Conservation (phyloP, 2,113 vertebrate genomes). For the Bubalus kerabau region DNA sequence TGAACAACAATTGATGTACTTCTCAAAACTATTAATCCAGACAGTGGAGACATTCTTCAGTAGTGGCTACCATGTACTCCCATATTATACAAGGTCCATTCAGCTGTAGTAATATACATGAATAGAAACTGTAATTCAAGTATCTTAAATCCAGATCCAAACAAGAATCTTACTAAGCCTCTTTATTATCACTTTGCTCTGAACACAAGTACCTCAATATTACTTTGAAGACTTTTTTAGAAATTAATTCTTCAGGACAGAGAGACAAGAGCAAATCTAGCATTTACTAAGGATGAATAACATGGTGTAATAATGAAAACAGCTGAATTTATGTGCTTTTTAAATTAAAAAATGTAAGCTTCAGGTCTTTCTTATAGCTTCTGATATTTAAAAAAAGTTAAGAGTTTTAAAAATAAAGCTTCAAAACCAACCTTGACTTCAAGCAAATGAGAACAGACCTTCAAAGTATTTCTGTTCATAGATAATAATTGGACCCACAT, state of each 20-base stretch:
- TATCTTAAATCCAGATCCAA: neutral
- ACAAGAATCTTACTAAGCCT: neutral
- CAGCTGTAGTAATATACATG: neutral
- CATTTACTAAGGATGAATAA: neutral
- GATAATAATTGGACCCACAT: neutral
- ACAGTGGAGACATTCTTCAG: neutral
- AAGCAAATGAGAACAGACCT: neutral
- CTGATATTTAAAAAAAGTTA: neutral
- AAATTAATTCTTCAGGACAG: neutral
- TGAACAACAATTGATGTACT: neutral
- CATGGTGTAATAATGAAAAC: neutral
- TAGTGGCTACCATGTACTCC: neutral
- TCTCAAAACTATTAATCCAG: neutral
- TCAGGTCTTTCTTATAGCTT: neutral
- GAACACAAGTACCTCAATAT: neutral
- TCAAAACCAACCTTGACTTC: neutral
- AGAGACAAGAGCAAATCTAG: neutral
- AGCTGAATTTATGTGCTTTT: neutral
- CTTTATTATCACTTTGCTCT: neutral
- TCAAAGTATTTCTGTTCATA: slow-evolving; percentile 6
- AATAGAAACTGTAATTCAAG: neutral
- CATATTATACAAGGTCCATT: neutral
- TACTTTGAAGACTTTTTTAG: neutral
- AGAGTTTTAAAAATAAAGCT: slow-evolving; percentile 17
- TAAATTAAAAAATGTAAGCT: neutral